Evolutionary conservation across 2,888 invertebrate species (phyloP).

Genomic region (Seladonia tumulorum): DNA sequence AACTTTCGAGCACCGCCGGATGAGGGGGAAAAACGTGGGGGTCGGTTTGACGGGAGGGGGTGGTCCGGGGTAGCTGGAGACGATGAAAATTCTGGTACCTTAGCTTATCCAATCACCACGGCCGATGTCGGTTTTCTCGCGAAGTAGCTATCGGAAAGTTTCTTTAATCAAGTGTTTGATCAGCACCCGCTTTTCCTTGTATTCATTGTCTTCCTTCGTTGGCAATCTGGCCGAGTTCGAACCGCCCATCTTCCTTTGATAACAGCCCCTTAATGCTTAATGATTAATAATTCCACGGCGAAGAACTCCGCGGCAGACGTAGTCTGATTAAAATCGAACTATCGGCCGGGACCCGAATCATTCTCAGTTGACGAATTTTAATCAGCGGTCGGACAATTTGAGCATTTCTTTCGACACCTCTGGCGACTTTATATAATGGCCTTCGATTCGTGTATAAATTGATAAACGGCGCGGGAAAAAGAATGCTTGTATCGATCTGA

Average conservation of each 20-base stretch:
- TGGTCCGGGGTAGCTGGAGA: slow-evolving; percentile 3
- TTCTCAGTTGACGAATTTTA: background rate
- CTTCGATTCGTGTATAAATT: too few relatives aligned
- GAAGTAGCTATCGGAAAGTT: slow-evolving; percentile 77
- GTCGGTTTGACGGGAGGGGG: background rate
- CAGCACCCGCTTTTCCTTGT: slow-evolving; percentile 62
- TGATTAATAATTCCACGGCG: slow-evolving; percentile 43
- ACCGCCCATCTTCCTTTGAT: slow-evolving; percentile 7
- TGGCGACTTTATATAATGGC: background rate
- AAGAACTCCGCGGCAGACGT: background rate
- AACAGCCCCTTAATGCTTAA: slow-evolving; percentile 22
- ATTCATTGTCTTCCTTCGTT: slow-evolving; percentile 65
- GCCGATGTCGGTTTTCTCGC: slow-evolving; percentile 68
- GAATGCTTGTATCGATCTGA: too few relatives aligned
- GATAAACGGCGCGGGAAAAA: too few relatives aligned
- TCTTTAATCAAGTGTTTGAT: slow-evolving; percentile 82
- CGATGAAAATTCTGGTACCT: slow-evolving; percentile 68
- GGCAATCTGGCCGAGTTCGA: slow-evolving; percentile 57
- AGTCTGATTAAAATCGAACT: background rate
- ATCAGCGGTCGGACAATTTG: background rate
- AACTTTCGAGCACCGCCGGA: slow-evolving; percentile 66
- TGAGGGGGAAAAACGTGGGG: slow-evolving; percentile 33
- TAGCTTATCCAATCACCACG: slow-evolving; percentile 77
- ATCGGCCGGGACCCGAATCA: background rate
- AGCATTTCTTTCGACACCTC: background rate